Percentiles rank a stretch among this genome's conserved stretches.
These are phyloP conservation scores for Hypomecis punctinalis DNA, from an alignment of 2,888 invertebrate genomes.

Conservation along the genomic window DNA sequence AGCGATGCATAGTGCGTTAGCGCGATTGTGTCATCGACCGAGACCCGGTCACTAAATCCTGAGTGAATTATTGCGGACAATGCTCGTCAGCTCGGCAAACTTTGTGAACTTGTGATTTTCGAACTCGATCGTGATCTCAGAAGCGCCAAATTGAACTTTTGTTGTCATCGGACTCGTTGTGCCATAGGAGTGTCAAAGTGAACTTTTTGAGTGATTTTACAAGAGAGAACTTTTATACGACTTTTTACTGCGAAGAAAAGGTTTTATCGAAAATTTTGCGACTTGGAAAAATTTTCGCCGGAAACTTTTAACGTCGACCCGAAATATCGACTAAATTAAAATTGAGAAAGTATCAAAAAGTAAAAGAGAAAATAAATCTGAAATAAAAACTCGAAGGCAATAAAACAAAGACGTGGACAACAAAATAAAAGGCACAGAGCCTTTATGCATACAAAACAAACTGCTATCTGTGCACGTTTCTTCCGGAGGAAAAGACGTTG, in stretches of 20 bases:
- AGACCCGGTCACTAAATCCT: conserved; percentile 72
- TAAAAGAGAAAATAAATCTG: conserved; percentile 26
- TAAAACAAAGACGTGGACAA: conserved; percentile 51
- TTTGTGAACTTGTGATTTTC: conserved; percentile 75
- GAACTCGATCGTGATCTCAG: conserved; percentile 49
- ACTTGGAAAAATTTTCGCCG: conserved; percentile 11
- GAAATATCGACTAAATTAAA: conserved; percentile 33
- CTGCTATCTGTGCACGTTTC: conserved; percentile 76
- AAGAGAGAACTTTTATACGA: conserved; percentile 48
- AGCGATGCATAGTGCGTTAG: conserved; percentile 78
- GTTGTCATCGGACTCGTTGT: conserved; percentile 49
- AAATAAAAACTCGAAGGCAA: conserved; percentile 23
- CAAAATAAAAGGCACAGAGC: conserved; percentile 59
- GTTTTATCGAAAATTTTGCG: conserved; percentile 27
- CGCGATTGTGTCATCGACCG: conserved; percentile 81
- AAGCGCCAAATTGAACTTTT: conserved; percentile 66
- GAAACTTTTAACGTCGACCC: conserved; percentile 11
- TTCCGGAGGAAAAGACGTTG: conserved; percentile 73
- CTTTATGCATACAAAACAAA: conserved; percentile 81
- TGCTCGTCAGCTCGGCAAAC: conserved; percentile 66
- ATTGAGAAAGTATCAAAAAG: conserved; percentile 37
- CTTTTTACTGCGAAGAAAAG: conserved; percentile 38
- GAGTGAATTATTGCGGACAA: conserved; percentile 76
- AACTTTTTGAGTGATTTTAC: conserved; percentile 56
- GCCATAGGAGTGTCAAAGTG: conserved; percentile 67